Evolutionary conservation across 2,888 invertebrate species (phyloP), one percentile per base, ranked within the genome.

Genomic region (Coelopa pilipes): DNA sequence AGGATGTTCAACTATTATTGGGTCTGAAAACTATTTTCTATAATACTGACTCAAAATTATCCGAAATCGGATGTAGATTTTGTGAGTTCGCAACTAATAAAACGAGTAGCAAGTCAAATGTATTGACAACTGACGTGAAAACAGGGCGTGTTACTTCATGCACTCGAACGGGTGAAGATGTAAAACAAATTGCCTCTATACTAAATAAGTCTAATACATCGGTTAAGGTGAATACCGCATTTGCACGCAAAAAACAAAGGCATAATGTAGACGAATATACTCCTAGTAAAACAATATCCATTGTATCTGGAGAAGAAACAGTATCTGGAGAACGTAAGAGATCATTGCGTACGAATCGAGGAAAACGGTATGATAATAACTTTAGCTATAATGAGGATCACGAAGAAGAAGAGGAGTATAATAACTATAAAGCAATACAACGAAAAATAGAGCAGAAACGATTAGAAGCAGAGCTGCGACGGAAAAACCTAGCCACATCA

Each of bases 351-450:
- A 79, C 79, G 11, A 81, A 80, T 66, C 80, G 81, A 13, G 78
- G 79, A 34, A 80, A 80, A 45, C 79, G 81, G 19, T 76, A 79
- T 17, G 81, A 82, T 72, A 78, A 80, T 65, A 81, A 78, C 5
- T 81, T 80, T 62, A 79, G 79, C n/a, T 81, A 82, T 49, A 81
- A 81, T 65, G 81, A 80, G 74, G 82, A 80, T 47, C 79, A 80
- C 45, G 78, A 77, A 46, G 45, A 66, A 19, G 71, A 74, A 49
- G 76, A 77, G 11, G 76, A 76, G 15, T 69, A 62, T 21, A 74
- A 76, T 17, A 77, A 77, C 62, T 70, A 74, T 47, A 68, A 73
- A 12, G 77, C 76, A 60, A 73, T 80, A 47, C 75, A 75, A 53
- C 78, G 79, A 1, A 80, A 78, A 67, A 76, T 79, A 13, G 79